Evolutionary conservation across 2,888 invertebrate species (phyloP), one percentile per base, ranked within the genome.

Genomic region (Lymantria monacha): DNA sequence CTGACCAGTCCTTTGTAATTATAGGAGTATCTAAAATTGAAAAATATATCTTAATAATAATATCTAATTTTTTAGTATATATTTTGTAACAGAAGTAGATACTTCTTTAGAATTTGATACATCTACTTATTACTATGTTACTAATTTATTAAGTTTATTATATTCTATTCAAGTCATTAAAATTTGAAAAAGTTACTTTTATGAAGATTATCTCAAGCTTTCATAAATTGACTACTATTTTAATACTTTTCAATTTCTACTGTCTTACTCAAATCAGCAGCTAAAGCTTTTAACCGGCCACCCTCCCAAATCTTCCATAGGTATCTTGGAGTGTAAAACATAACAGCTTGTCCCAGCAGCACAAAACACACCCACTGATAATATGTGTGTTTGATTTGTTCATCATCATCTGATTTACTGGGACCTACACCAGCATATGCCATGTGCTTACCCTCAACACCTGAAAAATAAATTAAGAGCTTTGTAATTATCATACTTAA

Each of bases 281-380:
- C 92, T 50, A 95, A 83, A 53, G 92, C 89, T 60, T 92, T 90
- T 48, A 95, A 72, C 44, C 93, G 83, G 10, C 94, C 94, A 30
- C 93, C 93, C 80, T 95, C 95, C 94, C 94, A 95, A 41, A 92
- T 86, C 77, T 93, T 94, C 95, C 95, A 95, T 51, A 95, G 77
- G 68, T 93, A 94, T n/a, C 94, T 88, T 0, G 95, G 95, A 13
- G 92, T 79, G 74, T 95, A 95, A 79, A 95, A 95, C 75, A 94
- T 83, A 33, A 93, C 79, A 0, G 95, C 93, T 82, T 95, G 95
- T 0, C 94, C 89, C 9, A 93, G 92, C 48, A 95, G 91, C 44
- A 95, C 92, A 64, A 95, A 93, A 70, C 94, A 94, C 9, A 95
- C 94, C 95, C 95, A 95, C 69, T 95, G 95, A 79, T 95, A 95